phyloP scores from a whole-genome alignment of 2,797 vertebrate species.

The Macropodus opercularis region DNA sequence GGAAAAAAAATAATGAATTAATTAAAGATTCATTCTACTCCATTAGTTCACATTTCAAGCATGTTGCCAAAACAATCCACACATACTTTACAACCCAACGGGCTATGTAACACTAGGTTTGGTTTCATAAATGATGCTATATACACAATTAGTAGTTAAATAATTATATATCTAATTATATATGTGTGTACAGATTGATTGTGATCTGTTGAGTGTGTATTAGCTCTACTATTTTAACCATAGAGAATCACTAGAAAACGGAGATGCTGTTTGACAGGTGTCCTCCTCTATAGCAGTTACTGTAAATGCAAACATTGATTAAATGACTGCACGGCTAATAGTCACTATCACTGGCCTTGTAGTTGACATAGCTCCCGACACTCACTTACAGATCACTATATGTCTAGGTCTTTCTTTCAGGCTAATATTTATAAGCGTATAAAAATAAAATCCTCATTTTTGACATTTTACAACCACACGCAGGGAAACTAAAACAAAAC shows the following conservation, averaged over 20 bases:
- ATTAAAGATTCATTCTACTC: not conserved
- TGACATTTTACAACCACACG: not conserved
- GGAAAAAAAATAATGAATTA: not conserved
- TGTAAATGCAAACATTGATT: slow-evolving; percentile 16
- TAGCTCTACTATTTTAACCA: not conserved
- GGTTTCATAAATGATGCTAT: not conserved
- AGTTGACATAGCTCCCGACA: slow-evolving; percentile 14
- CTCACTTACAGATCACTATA: slow-evolving; percentile 42
- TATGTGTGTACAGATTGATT: not conserved
- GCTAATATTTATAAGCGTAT: not conserved
- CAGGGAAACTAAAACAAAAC: slow-evolving; percentile 17
- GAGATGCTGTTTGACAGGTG: slow-evolving; percentile 2
- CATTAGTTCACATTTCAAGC: not conserved
- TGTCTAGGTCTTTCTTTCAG: slow-evolving; percentile 8
- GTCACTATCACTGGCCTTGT: slow-evolving; percentile 1
- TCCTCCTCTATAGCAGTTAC: not conserved
- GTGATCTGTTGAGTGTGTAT: not conserved
- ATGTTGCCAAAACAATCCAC: not conserved
- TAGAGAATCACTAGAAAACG: not conserved
- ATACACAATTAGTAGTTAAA: slow-evolving; percentile 1
- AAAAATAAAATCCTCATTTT: not conserved
- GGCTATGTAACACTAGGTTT: not conserved
- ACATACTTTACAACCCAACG: not conserved
- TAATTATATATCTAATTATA: not conserved
- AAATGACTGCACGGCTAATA: slow-evolving; percentile 12